Base-by-base conservation (phyloP, 1,140 invertebrate genomes). In the Metopolophium dirhodum region DNA sequence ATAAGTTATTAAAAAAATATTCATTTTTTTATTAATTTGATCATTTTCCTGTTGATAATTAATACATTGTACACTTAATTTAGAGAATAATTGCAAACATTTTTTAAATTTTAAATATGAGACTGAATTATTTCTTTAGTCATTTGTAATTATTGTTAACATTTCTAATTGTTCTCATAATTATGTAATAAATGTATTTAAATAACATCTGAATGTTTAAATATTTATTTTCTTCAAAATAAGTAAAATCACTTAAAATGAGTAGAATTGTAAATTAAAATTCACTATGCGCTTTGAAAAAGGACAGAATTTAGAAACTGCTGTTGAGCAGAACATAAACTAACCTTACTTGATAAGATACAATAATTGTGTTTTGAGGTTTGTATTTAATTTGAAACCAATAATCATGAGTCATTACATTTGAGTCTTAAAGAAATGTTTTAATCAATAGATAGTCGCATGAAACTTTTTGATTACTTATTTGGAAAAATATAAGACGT, bases 101-200 rank as follows among this genome's bases (percentile, higher is more conserved):
- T 90, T 68, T 90, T 20, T 11, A 61, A 20, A 14, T 68, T 61
- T 68, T 30, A 45, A 47, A 57, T 89, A 54, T 30, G 26, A 90
- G 89, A 90, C 89, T 90, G 89, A 90, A 90, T 90, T 90, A 26
- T 90, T 90, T 45, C 37, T 61, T 68, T 61, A 90, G 35, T 45
- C 30, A 45, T 45, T 90, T 90, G 18, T 90, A 90, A 45, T 41
- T 45, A 41, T 45, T 90, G 89, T 90, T 90, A 30, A 90, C 35
- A 88, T 35, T 30, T 68, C 14, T n/a, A 68, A 68, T 45, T 90
- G 45, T 41, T 90, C 51, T 41, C 26, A 68, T 87, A n/a, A 49
- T 45, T 23, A 89, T 57, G 23, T 26, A 90, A 90, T 90, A 68
- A 61, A 90, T 68, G 14, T 90, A n/a, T 47, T 90, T 61, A 30